A percentile compares a stretch with the other conserved stretches of the same genome.
Evolutionary conservation across 2,113 vertebrate species (phyloP).

Genomic region (Melierax canorus): DNA sequence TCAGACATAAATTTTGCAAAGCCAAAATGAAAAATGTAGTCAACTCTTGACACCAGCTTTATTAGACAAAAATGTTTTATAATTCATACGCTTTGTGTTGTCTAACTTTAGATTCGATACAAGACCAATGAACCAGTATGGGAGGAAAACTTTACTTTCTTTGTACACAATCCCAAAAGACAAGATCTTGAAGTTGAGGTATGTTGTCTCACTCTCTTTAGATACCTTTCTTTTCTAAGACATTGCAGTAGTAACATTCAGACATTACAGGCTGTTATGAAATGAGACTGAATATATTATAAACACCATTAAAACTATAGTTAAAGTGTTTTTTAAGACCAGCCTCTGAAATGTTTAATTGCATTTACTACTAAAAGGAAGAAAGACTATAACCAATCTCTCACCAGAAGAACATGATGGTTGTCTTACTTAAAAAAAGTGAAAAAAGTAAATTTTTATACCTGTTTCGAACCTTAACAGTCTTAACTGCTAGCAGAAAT

Average conservation of each 20-base stretch:
- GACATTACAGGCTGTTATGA: background rate
- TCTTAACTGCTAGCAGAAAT: background rate
- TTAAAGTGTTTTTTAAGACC: background rate
- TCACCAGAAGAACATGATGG: background rate
- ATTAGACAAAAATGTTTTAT: background rate
- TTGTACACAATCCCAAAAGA: slow-evolving; percentile 89
- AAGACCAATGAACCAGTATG: slow-evolving; percentile 94
- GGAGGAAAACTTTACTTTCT: slow-evolving; percentile 94
- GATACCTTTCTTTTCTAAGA: background rate
- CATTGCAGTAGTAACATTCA: background rate
- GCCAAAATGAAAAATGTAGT: background rate
- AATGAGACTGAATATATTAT: background rate
- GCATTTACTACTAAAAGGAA: background rate
- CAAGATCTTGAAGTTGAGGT: slow-evolving; percentile 96
- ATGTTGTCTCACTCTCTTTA: background rate
- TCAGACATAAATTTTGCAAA: background rate
- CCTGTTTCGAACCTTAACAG: background rate
- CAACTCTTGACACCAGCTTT: background rate
- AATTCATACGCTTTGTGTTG: background rate
- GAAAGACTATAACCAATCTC: background rate
- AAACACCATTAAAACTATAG: background rate
- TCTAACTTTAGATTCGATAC: slow-evolving; percentile 80
- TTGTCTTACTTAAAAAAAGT: background rate
- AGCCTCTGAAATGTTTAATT: background rate
- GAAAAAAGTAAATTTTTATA: background rate